These are phyloP conservation scores for Brachypalpus laphriformis DNA, from an alignment of 2,888 invertebrate genomes.

Conservation along the genomic window DNA sequence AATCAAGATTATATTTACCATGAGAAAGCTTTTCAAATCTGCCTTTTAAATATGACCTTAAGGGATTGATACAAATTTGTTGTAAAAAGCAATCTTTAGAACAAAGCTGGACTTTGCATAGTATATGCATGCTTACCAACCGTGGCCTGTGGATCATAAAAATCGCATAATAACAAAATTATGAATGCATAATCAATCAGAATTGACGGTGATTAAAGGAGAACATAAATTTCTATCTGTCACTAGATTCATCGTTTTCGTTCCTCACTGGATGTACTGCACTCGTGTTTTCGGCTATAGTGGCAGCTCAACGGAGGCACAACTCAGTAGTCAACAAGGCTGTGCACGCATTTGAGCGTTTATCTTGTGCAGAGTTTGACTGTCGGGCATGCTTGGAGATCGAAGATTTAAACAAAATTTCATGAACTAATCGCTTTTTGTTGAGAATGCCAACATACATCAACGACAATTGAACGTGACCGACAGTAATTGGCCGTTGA, in stretches of 20 bases:
- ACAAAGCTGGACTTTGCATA: conserved; percentile 56
- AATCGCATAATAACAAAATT: conserved; percentile 76
- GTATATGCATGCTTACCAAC: conserved; percentile 12
- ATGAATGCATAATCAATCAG: conserved; percentile 77
- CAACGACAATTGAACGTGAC: conserved; percentile 70
- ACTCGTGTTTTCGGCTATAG: conserved; percentile 33
- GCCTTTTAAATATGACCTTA: no score
- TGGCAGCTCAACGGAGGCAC: background rate
- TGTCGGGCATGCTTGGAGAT: conserved; percentile 3
- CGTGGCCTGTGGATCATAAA: conserved; percentile 69
- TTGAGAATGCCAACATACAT: conserved; percentile 63
- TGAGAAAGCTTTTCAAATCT: no score
- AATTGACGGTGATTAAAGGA: conserved; percentile 77
- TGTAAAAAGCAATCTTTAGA: background rate
- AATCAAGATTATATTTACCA: no score
- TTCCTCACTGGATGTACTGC: conserved; percentile 43
- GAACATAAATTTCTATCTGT: conserved; percentile 76
- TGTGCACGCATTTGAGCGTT: conserved; percentile 44
- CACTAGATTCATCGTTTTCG: conserved; percentile 70
- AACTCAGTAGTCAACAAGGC: conserved; percentile 1
- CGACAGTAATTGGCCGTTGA: conserved; percentile 72
- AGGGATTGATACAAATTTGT: no score
- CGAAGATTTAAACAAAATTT: conserved; percentile 59
- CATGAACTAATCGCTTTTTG: conserved; percentile 69
- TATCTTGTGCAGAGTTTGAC: conserved; percentile 32